Evolutionary conservation across 2,113 vertebrate species (phyloP), one percentile per base, ranked within the genome.

Genomic region (Cyanoramphus novaezelandiae): DNA sequence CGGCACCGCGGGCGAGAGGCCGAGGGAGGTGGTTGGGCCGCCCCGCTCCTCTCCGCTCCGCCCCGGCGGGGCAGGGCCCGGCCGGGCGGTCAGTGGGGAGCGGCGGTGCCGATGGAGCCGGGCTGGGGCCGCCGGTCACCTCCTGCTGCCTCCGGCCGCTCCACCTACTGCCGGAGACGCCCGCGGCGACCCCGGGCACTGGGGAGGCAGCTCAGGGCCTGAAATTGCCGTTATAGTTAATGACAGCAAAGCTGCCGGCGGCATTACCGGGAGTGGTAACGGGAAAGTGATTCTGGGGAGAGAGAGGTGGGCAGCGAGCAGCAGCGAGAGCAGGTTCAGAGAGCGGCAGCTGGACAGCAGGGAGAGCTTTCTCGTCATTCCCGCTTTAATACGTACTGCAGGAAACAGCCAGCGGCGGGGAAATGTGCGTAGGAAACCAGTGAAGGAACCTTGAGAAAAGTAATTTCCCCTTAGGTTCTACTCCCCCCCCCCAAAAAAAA

Each of bases 151-250:
- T 24, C 21, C 3, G 33, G 17, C 28, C 16, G 14, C 49, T 6
- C 2, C 3, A 2, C 29, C 3, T 0, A 1, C 21, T 16, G 9
- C 6, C 10, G 21, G 20, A 20, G 10, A 2, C 1, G 28, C 7
- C 13, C 6, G n/a, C 10, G 27, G 20, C 33, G 13, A 15, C 33
- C 33, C 9, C 5, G 33, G 21, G 3, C 57, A 10, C 57, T 24
- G 57, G 33, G 59, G 47, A 20, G 52, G 28, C n/a, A 2, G 64
- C 55, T 41, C n/a, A 21, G 41, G 64, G 55, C 25, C 19, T 5
- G 79, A 5, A 8, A 15, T 8, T 15, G 16, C 43, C 35, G 7
- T 10, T 13, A 3, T 18, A 25, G 35, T 33, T 33, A 17, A 6
- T 7, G 53, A 33, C 10, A 29, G 78, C 29, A 37, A 25, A 50